These are phyloP conservation scores for Myrmecobius fasciatus DNA, from an alignment of 2,113 vertebrate genomes.

Conservation along the genomic window DNA sequence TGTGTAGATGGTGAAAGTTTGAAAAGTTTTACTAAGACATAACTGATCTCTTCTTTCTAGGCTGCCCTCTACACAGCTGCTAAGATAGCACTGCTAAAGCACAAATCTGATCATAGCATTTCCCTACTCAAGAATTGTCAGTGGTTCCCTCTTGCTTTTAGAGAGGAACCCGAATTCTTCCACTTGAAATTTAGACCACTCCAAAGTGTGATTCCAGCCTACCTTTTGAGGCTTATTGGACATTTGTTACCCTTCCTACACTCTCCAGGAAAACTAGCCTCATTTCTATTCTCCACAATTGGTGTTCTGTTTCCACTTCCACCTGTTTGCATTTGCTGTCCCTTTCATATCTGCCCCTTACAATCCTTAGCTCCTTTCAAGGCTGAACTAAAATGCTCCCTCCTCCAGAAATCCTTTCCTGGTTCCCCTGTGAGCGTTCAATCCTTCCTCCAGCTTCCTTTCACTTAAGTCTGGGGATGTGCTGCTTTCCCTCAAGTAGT, in stretches of 20 bases:
- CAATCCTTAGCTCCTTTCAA: background rate
- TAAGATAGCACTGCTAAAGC: background rate
- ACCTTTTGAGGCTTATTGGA: background rate
- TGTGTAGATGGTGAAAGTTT: background rate
- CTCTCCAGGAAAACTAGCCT: background rate
- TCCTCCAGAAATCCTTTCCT: background rate
- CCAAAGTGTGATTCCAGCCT: background rate
- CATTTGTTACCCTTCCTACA: background rate
- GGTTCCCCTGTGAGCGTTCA: background rate
- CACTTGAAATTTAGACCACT: background rate
- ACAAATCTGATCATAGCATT: background rate
- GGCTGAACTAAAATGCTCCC: background rate
- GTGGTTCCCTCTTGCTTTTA: slow-evolving; percentile 1
- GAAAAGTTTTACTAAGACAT: background rate
- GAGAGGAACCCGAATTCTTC: background rate
- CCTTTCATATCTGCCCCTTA: background rate
- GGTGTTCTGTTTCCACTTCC: background rate
- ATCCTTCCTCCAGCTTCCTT: background rate
- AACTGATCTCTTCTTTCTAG: background rate
- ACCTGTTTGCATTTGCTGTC: background rate
- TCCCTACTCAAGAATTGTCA: background rate
- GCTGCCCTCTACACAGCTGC: background rate
- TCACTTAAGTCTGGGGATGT: background rate
- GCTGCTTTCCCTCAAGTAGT: background rate
- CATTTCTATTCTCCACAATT: background rate